Percentiles rank a stretch among this genome's conserved stretches.
These are phyloP conservation scores for Dermolepida albohirtum DNA, from an alignment of 2,888 invertebrate genomes.

Conservation along the genomic window DNA sequence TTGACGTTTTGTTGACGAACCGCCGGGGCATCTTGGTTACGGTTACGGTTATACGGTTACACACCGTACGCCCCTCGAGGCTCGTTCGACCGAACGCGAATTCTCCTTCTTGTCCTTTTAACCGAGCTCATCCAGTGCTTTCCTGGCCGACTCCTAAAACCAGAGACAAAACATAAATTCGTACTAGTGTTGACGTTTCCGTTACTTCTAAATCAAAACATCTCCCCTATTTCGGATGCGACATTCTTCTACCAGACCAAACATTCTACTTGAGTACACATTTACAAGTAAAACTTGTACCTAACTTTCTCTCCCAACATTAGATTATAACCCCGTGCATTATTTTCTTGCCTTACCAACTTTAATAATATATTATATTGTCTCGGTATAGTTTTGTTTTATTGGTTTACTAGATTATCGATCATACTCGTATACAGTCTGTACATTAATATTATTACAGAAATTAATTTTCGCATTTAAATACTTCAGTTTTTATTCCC, in stretches of 20 bases:
- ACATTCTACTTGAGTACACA: conserved; percentile 61
- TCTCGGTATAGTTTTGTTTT: conserved; percentile 18
- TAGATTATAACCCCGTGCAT: conserved; percentile 44
- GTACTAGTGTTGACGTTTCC: conserved; percentile 59
- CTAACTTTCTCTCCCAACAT: conserved; percentile 55
- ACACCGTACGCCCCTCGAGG: conserved; percentile 40
- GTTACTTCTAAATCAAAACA: conserved; percentile 62
- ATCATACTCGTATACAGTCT: too few species aligned
- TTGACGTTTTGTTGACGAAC: conserved; percentile 54
- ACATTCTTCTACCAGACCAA: conserved; percentile 59
- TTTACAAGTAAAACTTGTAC: conserved; percentile 58
- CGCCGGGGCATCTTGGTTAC: conserved; percentile 33
- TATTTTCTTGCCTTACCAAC: conserved; percentile 24
- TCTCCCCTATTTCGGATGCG: conserved; percentile 53
- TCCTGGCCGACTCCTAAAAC: conserved; percentile 17
- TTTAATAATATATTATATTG: conserved; percentile 28
- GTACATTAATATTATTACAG: too few species aligned
- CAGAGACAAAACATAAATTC: conserved; percentile 61
- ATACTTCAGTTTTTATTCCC: too few species aligned
- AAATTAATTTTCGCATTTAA: too few species aligned
- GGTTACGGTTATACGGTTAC: conserved; percentile 17
- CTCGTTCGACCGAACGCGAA: conserved; percentile 42
- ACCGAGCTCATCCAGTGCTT: too few species aligned
- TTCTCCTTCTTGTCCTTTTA: not conserved
- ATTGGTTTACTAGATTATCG: conserved; percentile 9